Evolutionary conservation across 2,888 invertebrate species (phyloP), one percentile per base, ranked within the genome.

Genomic region (Branchipolynoe longqiensis): DNA sequence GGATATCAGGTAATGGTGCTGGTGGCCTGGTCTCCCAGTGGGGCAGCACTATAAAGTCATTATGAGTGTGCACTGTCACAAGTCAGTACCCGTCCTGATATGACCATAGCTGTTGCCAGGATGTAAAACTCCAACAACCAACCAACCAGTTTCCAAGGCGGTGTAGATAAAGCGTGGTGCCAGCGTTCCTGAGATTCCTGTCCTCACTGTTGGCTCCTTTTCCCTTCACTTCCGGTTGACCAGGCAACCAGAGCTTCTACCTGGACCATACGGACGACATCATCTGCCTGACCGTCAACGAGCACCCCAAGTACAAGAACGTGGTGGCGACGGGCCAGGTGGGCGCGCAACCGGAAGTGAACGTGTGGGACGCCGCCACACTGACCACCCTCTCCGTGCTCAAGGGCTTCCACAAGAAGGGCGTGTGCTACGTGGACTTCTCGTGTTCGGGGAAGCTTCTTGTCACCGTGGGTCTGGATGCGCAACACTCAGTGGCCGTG

Each of bases 261-360:
- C 87, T 92, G 41, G 92, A 92, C 73, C 94, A 94, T 89, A 93
- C 92, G 3, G 94, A 94, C 90, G 94, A 94, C 89, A 94, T 94
- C 85, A 92, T 94, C 41, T 93, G 93, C 86, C 90, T 94, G 81
- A 90, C 92, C 12, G 91, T 92, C 38, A 94, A 94, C 87, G 91
- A 92, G 84, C 92, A 93, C 86, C 93, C 93, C 0, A 93, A 93
- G 87, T 92, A 91, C 89, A 92, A 92, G 87, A 91, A 91, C 87
- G 88, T 93, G 18, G 91, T 94, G 25, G 94, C 94, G 33, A 92
- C 93, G 6, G 93, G 94, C 14, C 94, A 94, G 88, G 93, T 94
- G 69, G 94, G 94, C 28, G 91, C 90, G 40, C 88, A 90, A 25
- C 93, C 94, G 4, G 89, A 90, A 81, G 91, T 94, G 25, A 92